Evolutionary conservation across 2,888 invertebrate genomes (phyloP), one percentile per base, ranked within the genome.

Genomic region (Synanthedon myopaeformis): DNA sequence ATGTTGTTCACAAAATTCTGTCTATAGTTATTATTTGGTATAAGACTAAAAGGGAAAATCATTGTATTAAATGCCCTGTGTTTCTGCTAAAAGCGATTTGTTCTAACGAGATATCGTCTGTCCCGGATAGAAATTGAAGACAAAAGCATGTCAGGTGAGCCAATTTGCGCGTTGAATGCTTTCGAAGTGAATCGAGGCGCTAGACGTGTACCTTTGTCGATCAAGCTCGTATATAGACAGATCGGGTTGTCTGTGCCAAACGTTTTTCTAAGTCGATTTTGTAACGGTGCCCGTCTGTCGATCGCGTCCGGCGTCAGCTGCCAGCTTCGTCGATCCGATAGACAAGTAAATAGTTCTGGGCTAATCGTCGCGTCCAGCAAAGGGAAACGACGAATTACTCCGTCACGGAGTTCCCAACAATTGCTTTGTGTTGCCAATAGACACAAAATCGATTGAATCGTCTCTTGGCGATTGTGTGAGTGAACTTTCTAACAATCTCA

Each of bases 321-420:
- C 82, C 86, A 82, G 76, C 74, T 81, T 76, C 65, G 68, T 70
- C 67, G 63, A 68, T 66, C 68, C 67, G 82, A 83, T 76, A 76
- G 86, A 87, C 86, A 86, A 85, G 76, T 85, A 87, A 87, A 87
- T 87, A 82, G 86, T 81, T 79, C 75, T 74, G 66, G 74, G 72
- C 78, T 86, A 87, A 87, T 86, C 85, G 86, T 85, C 85, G 83
- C 80, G 75, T 76, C 79, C 70, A 75, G 61, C 76, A 64, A 75
- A 81, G 35, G 82, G 86, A 86, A 87, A 87, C 83, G 76, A 78
- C 79, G 84, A 82, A 86, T 86, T 87, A 87, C 83, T 72, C 66
- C 74, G 83, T 86, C 85, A 84, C 82, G 70, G 69, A 67, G 67
- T 69, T 74, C 69, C 78, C 76, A 82, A 73, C 85, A 73, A 83